phyloP scores from a whole-genome alignment of 1,140 invertebrate species.

The Cydia splendana region DNA sequence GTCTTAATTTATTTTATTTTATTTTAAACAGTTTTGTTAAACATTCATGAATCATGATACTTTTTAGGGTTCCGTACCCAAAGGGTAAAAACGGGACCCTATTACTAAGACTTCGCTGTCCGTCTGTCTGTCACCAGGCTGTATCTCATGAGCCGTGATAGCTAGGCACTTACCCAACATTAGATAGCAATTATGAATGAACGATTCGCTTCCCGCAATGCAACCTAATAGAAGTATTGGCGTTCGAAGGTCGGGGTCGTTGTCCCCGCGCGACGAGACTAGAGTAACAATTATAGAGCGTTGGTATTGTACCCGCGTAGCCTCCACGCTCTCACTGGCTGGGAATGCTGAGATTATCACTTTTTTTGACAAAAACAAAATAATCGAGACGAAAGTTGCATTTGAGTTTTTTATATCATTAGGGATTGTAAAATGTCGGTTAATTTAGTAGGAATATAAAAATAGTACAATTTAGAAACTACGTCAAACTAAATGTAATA shows the following conservation, averaged over 20 bases:
- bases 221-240: conserved; percentile 35
- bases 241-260: conserved; percentile 20
- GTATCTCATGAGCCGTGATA: too few species aligned
- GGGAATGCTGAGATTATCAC: background rate
- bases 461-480: too few species aligned
- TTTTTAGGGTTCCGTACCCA: too few species aligned
- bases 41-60: too few species aligned
- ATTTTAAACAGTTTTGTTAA: too few species aligned
- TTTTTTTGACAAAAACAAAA: background rate
- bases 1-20: too few species aligned
- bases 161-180: too few species aligned
- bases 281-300: conserved; percentile 24
- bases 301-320: conserved; percentile 13
- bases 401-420: background rate
- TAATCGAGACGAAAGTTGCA: background rate
- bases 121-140: too few species aligned
- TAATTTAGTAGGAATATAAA: too few species aligned
- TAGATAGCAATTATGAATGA: conserved; percentile 8
- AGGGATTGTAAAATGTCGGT: conserved; percentile 7
- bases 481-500: too few species aligned
- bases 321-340: conserved; percentile 3
- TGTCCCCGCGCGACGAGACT: background rate
- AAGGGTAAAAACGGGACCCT: too few species aligned
- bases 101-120: too few species aligned
- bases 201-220: conserved; percentile 31